Evolutionary conservation across 2,888 invertebrate genomes (phyloP), one percentile per base, ranked within the genome.

Genomic region (Oxystoma pomonae): DNA sequence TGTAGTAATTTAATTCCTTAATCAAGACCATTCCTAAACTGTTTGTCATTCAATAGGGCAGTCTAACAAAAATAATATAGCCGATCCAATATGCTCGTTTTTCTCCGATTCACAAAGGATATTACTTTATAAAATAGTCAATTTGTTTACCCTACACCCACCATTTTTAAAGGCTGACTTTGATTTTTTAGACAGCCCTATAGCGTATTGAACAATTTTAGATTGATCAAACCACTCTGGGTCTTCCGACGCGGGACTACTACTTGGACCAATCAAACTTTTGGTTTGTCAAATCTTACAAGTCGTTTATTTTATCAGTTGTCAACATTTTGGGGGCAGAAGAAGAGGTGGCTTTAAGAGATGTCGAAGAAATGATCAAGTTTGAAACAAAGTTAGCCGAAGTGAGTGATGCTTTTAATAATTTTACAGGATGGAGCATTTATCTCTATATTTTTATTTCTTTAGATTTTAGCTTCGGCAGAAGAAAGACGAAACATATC

Each of bases 401-500:
- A 71, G 86, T 86, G 74, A 75, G 67, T 59, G 12, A 12, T 35
- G 35, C 35, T 12, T 7, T 12, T 35, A 7, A 35, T 35, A 35
- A 3, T 35, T 35, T n/a, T n/a, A n/a, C n/a, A n/a, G n/a, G n/a
- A n/a, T n/a, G n/a, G n/a, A n/a, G n/a, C n/a, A n/a, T n/a, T n/a
- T n/a, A n/a, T n/a, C n/a, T n/a, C n/a, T n/a, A n/a, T n/a, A n/a
- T n/a, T n/a, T n/a, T n/a, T n/a, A n/a, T n/a, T n/a, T n/a, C 85
- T 86, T 63, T 82, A 88, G 81, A 90, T 92, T 64, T 92, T 90
- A 12, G 87, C 88, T 20, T 87, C 92, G 0, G 87, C 89, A 2
- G 90, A 92, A 74, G 90, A 91, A 69, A 84, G 91, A 62, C 85
- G 89, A 20, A 94, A 95, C 77, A 90, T 94, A 0, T 90, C 92